These are phyloP conservation scores for Epirrhoe alternata DNA, from an alignment of 2,888 invertebrate species.

Conservation along the genomic window DNA sequence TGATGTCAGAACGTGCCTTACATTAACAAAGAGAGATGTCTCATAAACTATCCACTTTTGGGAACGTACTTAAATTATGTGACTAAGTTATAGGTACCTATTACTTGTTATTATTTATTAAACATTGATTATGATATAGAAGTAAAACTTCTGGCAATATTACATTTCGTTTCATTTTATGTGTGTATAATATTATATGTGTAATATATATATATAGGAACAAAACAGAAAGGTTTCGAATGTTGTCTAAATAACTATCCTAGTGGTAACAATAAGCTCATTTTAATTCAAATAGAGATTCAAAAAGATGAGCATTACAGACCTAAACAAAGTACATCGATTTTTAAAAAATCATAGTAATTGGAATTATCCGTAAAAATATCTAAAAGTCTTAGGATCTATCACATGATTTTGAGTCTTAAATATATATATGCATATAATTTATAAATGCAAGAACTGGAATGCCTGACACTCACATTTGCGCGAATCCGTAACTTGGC, in stretches of 20 bases:
- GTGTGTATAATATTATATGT: not conserved
- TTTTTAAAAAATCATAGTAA: conserved; percentile 18
- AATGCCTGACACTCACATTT: no score
- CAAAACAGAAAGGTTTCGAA: not conserved
- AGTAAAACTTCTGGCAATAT: conserved; percentile 17
- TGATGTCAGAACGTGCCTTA: conserved; percentile 7
- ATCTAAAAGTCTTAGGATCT: conserved; percentile 26
- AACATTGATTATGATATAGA: conserved; percentile 16
- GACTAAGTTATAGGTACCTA: not conserved
- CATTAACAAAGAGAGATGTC: not conserved
- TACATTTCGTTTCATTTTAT: conserved; percentile 40
- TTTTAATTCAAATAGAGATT: conserved; percentile 23
- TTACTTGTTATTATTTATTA: not conserved
- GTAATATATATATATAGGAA: no score
- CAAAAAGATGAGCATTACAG: conserved; percentile 27
- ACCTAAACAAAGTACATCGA: conserved; percentile 16
- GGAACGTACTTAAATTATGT: conserved; percentile 3
- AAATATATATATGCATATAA: conserved; percentile 11
- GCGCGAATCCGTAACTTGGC: no score
- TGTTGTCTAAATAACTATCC: conserved; percentile 11
- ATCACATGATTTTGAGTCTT: conserved; percentile 26
- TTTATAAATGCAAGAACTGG: conserved; percentile 5
- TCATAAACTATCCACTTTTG: not conserved
- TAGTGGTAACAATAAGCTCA: conserved; percentile 34
- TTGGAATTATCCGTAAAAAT: conserved; percentile 22